These are phyloP conservation scores for Hirtodrosophila confusa DNA, from an alignment of 2,888 invertebrate genomes.

Conservation along the genomic window DNA sequence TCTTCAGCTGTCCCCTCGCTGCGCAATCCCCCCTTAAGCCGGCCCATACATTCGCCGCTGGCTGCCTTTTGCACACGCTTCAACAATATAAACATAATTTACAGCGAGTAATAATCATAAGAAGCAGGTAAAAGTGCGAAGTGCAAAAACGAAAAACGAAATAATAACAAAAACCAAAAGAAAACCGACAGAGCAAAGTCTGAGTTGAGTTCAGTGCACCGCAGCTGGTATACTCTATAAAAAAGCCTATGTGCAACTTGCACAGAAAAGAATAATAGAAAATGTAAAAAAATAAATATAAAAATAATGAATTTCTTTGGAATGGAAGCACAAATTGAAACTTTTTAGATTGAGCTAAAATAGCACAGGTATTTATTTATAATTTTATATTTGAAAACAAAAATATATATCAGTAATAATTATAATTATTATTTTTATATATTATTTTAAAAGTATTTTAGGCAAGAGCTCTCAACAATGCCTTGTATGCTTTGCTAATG, in stretches of 20 bases:
- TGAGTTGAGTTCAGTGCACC: neutral
- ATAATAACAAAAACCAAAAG: conserved; percentile 3
- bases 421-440: too few relatives aligned
- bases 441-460: too few relatives aligned
- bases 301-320: too few relatives aligned
- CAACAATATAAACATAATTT: conserved; percentile 70
- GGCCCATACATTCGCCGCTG: neutral
- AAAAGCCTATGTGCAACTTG: neutral
- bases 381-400: too few relatives aligned
- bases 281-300: too few relatives aligned
- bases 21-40: neutral
- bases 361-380: too few relatives aligned
- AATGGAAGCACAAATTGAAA: too few relatives aligned
- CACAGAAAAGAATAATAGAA: too few relatives aligned
- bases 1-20: neutral
- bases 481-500: too few relatives aligned
- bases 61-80: conserved; percentile 58
- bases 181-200: conserved; percentile 9
- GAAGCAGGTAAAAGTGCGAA: conserved; percentile 66
- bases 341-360: too few relatives aligned
- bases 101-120: conserved; percentile 67
- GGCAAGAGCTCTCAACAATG: too few relatives aligned
- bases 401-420: too few relatives aligned
- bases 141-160: conserved; percentile 24
- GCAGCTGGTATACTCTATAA: conserved; percentile 14